These are phyloP conservation scores for Thera obeliscata DNA, from an alignment of 2,888 invertebrate genomes.

Conservation along the genomic window DNA sequence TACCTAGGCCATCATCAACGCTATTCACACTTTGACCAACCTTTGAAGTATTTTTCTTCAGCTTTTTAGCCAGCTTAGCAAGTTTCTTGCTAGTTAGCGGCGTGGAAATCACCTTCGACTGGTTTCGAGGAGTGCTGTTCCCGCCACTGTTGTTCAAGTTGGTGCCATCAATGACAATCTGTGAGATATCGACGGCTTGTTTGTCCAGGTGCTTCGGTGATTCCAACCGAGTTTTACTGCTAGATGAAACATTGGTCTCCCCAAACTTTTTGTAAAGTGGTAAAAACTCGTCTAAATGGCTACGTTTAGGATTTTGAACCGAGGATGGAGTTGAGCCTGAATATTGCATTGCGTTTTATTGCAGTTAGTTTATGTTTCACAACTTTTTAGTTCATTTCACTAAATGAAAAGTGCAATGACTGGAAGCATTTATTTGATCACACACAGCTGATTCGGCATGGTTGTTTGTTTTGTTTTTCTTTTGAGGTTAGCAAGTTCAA, in stretches of 20 bases:
- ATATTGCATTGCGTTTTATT: constrained; percentile 10
- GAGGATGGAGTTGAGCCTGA: constrained; percentile 31
- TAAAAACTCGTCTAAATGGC: constrained; percentile 63
- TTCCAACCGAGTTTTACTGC: constrained; percentile 10
- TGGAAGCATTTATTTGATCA: not conserved
- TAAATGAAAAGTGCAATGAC: not conserved
- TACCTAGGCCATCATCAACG: constrained; percentile 44
- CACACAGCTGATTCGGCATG: constrained; percentile 4
- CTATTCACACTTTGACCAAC: constrained; percentile 41
- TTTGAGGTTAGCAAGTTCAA: not conserved
- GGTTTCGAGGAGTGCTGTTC: constrained; percentile 40
- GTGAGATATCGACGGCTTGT: constrained; percentile 48
- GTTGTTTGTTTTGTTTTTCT: not conserved
- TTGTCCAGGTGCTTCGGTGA: constrained; percentile 51
- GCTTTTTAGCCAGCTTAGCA: constrained; percentile 47
- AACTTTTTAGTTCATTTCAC: not conserved
- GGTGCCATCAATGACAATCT: constrained; percentile 55
- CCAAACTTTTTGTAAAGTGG: constrained; percentile 62
- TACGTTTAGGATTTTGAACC: constrained; percentile 44
- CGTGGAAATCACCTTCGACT: constrained; percentile 56
- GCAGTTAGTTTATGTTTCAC: not conserved
- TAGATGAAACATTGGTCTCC: constrained; percentile 40
- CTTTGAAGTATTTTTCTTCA: constrained; percentile 56
- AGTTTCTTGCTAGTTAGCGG: constrained; percentile 43
- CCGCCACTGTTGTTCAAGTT: constrained; percentile 39